Evolutionary conservation across 2,888 invertebrate species (phyloP).

Genomic region (Ptychoptera albimana): DNA sequence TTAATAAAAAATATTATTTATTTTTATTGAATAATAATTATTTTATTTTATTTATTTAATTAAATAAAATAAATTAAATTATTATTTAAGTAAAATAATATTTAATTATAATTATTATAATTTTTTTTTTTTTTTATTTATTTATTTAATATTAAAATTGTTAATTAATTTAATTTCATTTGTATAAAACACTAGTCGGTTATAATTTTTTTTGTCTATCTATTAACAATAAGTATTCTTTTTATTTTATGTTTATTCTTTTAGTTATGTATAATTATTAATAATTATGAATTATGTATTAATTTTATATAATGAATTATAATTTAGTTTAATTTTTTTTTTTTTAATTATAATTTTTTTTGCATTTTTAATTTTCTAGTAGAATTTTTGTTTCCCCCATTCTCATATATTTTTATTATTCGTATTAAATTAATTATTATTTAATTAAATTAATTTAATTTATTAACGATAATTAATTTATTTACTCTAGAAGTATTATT

Average conservation of each 20-base stretch:
- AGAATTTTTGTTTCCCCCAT: not conserved
- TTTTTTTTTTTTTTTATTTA: too few species aligned
- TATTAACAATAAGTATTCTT: conserved; percentile 1
- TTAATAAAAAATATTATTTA: too few species aligned
- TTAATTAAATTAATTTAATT: not conserved
- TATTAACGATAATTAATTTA: conserved; percentile 9
- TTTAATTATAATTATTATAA: too few species aligned
- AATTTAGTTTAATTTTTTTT: too few species aligned
- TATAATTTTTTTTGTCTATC: conserved; percentile 7
- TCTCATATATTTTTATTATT: too few species aligned
- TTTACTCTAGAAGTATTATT: not conserved
- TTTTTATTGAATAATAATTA: too few species aligned
- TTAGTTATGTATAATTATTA: not conserved
- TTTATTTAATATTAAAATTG: too few species aligned
- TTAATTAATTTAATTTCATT: not conserved
- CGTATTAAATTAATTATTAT: not conserved
- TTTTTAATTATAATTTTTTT: not conserved
- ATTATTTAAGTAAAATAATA: not conserved
- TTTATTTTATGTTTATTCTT: not conserved
- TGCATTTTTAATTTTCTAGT: not conserved
- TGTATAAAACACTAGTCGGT: not conserved
- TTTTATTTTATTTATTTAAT: too few species aligned
- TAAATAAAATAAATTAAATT: too few species aligned
- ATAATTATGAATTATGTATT: too few species aligned
- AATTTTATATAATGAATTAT: too few species aligned